Base-by-base conservation (phyloP, 2,113 vertebrate species). In the Coryphaenoides rupestris region DNA sequence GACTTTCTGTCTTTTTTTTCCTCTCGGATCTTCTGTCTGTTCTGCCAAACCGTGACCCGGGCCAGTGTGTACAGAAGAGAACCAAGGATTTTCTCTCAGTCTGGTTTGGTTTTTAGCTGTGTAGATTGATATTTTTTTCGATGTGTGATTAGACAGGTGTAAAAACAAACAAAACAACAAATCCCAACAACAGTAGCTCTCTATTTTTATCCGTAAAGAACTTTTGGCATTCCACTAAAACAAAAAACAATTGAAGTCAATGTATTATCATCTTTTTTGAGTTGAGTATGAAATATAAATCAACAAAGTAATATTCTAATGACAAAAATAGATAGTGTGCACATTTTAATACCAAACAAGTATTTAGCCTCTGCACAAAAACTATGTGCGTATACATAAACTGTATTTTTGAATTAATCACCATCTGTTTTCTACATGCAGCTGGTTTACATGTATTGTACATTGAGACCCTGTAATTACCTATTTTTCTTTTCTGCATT, bases 311-410 rank as follows among this genome's bases (percentile, higher is more conserved):
- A 89, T 85, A 89, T 88, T 87, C 15, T 86, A 86, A 84, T 84
- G 72, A 79, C 65, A 66, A 75, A 80, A 78, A 66, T 77, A 82
- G 68, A 79, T 79, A 86, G 85, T 89, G 83, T 89, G 82, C 83
- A 90, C 85, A 87, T 92, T 92, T 92, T 91, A 91, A 84, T 92
- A 87, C 81, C 88, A 90, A 91, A 88, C 83, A 76, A 90, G 87
- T 91, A 89, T 90, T 92, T 86, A 81, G 78, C 80, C 87, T 83
- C 83, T 90, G 85, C 89, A 90, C 88, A 88, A 88, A 85, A 82
- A 88, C 55, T 86, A 87, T 86, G 82, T 89, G 82, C 86, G 85
- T 89, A 89, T 88, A 89, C 77, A 87, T 86, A 88, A 65, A 73
- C 64, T 76, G 60, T 83, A 79, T 86, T 89, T 89, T 86, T 84